Percentiles rank a stretch among this genome's conserved stretches.
Conservation (phyloP, 2,113 vertebrate species). For the Eubucco bourcierii region DNA sequence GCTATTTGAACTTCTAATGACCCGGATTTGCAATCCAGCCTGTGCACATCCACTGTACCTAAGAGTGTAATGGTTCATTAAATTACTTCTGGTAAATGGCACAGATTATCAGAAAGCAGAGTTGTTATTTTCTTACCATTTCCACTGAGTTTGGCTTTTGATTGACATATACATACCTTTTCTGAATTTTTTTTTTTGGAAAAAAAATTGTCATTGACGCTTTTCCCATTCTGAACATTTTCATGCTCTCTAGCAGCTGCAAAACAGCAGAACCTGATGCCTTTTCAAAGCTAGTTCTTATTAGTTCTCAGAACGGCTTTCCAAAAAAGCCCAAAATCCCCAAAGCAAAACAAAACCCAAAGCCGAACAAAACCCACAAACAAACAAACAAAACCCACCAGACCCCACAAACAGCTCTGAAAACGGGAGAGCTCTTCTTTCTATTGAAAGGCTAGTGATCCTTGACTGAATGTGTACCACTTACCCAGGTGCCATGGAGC, state of each 20-base stretch:
- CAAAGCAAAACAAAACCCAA: no score
- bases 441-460: neutral
- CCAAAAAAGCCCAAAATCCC: no score
- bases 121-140: slow-evolving; percentile 7
- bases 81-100: neutral
- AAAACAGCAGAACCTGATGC: neutral
- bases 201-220: neutral
- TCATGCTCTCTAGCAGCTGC: neutral
- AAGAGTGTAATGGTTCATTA: neutral
- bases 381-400: no score
- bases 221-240: slow-evolving; percentile 2
- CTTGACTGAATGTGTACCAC: neutral
- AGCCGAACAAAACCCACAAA: no score
- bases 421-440: neutral
- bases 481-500: neutral
- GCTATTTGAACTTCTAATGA: neutral
- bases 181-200: neutral
- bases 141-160: neutral
- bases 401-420: neutral
- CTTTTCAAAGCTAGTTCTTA: neutral
- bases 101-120: neutral
- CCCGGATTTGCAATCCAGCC: neutral
- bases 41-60: neutral
- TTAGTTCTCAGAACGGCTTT: neutral
- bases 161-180: neutral